These are phyloP conservation scores for Anoncus sp. DNA, from an alignment of 2,888 invertebrate genomes.

Conservation along the genomic window DNA sequence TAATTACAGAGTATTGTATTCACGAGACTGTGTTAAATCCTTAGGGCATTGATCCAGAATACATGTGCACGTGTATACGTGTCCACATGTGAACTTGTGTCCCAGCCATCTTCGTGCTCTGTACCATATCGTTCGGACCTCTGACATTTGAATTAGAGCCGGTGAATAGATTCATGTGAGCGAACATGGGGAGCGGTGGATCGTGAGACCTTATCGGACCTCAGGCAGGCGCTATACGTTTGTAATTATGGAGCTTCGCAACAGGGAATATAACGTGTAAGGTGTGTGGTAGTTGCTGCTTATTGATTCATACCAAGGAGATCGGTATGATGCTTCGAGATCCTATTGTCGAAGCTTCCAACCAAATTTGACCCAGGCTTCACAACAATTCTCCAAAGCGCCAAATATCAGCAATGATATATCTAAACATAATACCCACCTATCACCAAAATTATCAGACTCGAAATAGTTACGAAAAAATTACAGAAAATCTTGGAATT, in stretches of 20 bases:
- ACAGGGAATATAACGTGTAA: constrained; percentile 43
- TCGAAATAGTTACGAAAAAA: too few relatives aligned
- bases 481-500: too few relatives aligned
- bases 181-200: constrained; percentile 6
- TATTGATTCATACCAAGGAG: constrained; percentile 13
- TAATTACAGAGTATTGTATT: constrained; percentile 27
- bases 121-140: constrained; percentile 19
- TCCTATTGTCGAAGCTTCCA: constrained; percentile 1
- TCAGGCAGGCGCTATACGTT: constrained; percentile 46
- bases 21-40: not conserved
- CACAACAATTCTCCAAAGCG: not conserved
- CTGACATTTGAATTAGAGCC: constrained; percentile 30
- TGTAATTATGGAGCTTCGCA: constrained; percentile 48
- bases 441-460: too few relatives aligned
- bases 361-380: not conserved
- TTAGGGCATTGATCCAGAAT: constrained; percentile 8
- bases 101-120: not conserved
- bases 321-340: constrained; percentile 16
- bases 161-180: constrained; percentile 46
- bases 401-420: not conserved
- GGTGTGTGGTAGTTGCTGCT: too few relatives aligned
- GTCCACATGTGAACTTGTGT: too few relatives aligned
- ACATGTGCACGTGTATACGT: too few relatives aligned
- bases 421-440: not conserved
- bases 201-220: constrained; percentile 50